phyloP scores from a whole-genome alignment of 1,140 invertebrate species.

The Nebria ingens region DNA sequence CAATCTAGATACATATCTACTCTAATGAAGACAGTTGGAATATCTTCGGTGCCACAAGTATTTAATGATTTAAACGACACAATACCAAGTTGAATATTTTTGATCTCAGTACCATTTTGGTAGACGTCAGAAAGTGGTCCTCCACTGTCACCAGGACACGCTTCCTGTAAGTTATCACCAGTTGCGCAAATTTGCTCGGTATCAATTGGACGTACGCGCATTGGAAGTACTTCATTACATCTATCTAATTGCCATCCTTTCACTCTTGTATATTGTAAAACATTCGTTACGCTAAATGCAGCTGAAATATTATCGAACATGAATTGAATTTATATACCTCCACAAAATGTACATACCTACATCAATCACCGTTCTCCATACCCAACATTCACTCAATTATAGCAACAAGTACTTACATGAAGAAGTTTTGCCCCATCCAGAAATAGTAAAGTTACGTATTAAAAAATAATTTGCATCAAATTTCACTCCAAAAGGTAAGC shows the following conservation, averaged over 20 bases:
- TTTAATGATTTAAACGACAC: constrained; percentile 40
- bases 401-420: not conserved
- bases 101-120: constrained; percentile 20
- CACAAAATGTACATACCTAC: too few relatives aligned
- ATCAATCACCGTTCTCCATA: not conserved
- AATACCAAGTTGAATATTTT: constrained; percentile 39
- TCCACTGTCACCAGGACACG: constrained; percentile 40
- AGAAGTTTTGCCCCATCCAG: constrained; percentile 29
- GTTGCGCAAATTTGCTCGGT: constrained; percentile 23
- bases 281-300: not conserved
- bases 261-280: constrained; percentile 9
- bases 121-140: constrained; percentile 36
- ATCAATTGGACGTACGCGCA: constrained; percentile 7
- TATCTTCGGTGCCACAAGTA: constrained; percentile 34
- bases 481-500: constrained; percentile 40
- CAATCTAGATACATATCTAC: constrained; percentile 41
- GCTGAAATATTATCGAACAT: too few relatives aligned
- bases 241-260: not conserved
- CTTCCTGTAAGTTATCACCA: constrained; percentile 25
- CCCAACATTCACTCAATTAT: too few relatives aligned
- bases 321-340: too few relatives aligned
- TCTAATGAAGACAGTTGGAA: constrained; percentile 41
- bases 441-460: constrained; percentile 32
- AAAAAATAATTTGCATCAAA: constrained; percentile 14
- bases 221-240: constrained; percentile 2